These are phyloP conservation scores for Pangasius mekongensis DNA, from an alignment of 2,797 vertebrate genomes.

Conservation along the genomic window DNA sequence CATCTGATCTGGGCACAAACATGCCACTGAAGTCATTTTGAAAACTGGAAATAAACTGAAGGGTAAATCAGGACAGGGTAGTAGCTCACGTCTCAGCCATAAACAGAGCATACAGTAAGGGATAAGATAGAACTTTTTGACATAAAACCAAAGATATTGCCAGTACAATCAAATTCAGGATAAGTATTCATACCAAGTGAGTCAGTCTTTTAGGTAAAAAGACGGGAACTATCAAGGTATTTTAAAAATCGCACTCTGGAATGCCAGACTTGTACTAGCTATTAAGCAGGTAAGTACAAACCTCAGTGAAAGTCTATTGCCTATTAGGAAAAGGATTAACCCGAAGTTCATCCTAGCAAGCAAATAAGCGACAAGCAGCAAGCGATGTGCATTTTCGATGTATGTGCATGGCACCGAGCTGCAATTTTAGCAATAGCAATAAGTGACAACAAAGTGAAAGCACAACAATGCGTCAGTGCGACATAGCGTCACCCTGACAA, in stretches of 20 bases:
- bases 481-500: no score
- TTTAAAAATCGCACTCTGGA: neutral
- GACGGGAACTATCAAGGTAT: neutral
- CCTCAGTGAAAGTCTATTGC: neutral
- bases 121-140: neutral
- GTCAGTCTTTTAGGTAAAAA: neutral
- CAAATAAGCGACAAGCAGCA: neutral
- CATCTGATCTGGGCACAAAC: neutral
- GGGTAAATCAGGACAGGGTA: neutral
- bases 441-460: no score
- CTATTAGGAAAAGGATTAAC: neutral
- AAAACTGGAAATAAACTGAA: conserved; percentile 5
- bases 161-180: neutral
- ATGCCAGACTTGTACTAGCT: neutral
- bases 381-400: neutral
- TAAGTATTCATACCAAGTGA: neutral
- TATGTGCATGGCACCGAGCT: neutral
- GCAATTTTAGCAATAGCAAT: neutral
- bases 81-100: neutral
- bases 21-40: neutral
- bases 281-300: neutral
- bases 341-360: neutral
- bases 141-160: neutral
- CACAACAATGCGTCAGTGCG: no score
- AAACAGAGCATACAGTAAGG: neutral